A percentile compares a stretch with the other conserved stretches of the same genome.
Conservation (phyloP, 2,797 vertebrate genomes). For the Distichodus sexfasciatus region DNA sequence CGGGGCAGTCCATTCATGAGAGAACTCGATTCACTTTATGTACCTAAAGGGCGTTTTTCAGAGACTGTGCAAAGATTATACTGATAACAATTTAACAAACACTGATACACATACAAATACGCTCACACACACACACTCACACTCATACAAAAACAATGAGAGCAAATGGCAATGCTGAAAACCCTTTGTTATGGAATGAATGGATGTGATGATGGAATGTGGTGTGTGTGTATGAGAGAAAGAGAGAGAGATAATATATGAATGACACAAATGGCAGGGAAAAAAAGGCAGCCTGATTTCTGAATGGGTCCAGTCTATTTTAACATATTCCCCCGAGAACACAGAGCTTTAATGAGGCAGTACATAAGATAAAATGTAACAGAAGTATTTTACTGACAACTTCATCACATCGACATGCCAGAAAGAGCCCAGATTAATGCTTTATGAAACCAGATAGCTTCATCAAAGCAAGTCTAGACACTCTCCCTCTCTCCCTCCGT, state of each 20-base stretch:
- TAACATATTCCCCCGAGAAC: no score
- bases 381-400: no score
- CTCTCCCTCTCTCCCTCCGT: conserved; percentile 18
- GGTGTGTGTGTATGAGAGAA: neutral
- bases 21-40: conserved; percentile 17
- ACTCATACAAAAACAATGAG: conserved; percentile 25
- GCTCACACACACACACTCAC: conserved; percentile 47
- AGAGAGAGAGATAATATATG: neutral
- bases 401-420: no score
- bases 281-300: no score
- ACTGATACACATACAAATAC: conserved; percentile 5
- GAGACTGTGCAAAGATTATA: conserved; percentile 32
- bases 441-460: neutral
- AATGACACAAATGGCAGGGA: neutral
- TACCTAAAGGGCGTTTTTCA: conserved; percentile 32
- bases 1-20: conserved; percentile 29
- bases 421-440: no score
- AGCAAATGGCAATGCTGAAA: conserved; percentile 6
- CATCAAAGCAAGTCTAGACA: neutral
- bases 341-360: no score
- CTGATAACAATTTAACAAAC: conserved; percentile 37
- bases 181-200: conserved; percentile 33
- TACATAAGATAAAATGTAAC: no score
- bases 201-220: conserved; percentile 11
- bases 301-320: no score